Conservation (phyloP, 2,797 vertebrate species). For the Pterois miles region DNA sequence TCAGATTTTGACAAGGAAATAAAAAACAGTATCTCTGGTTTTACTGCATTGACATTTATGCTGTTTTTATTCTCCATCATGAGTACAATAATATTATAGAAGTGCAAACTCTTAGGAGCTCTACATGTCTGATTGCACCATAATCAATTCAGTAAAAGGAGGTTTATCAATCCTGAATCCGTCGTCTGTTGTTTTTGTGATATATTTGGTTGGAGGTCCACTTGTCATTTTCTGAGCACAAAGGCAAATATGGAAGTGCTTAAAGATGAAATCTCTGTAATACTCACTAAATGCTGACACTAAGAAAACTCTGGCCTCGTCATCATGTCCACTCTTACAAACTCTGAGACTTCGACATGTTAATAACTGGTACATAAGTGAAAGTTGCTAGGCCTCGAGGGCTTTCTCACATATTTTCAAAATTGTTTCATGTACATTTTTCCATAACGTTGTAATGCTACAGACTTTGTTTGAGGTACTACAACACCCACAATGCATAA, state of each 20-base stretch:
- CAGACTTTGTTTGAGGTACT: not conserved
- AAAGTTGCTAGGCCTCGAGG: not conserved
- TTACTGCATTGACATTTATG: not conserved
- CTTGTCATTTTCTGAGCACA: not conserved
- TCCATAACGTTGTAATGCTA: not conserved
- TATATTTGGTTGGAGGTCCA: not conserved
- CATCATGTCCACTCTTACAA: not conserved
- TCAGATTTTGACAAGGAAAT: not conserved
- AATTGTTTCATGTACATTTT: not conserved
- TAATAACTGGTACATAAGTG: not conserved
- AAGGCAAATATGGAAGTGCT: not conserved
- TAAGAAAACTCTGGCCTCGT: not conserved
- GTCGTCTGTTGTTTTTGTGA: not conserved
- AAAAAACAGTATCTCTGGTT: not conserved
- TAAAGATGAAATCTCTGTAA: not conserved
- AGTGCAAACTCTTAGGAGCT: not conserved
- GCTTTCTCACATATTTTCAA: not conserved
- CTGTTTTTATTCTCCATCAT: not conserved
- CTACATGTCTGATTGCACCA: not conserved
- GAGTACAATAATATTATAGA: not conserved
- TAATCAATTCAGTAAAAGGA: no score
- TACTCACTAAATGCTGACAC: not conserved
- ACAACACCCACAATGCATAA: not conserved
- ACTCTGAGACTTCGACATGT: not conserved
- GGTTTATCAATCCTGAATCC: not conserved